Evolutionary conservation across 1,140 invertebrate genomes (phyloP).

Genomic region (Drosophila repleta): DNA sequence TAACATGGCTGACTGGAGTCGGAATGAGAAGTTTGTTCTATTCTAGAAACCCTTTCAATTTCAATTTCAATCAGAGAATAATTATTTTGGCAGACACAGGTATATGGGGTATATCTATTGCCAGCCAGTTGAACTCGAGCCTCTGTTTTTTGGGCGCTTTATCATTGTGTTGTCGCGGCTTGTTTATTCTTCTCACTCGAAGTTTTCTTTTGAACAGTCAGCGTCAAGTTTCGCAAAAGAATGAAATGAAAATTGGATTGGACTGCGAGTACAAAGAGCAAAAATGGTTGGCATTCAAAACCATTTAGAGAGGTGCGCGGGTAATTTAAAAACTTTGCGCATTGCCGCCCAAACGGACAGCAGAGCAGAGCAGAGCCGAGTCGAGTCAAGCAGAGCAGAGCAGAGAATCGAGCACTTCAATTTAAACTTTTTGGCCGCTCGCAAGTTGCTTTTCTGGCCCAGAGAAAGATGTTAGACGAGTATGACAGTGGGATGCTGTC

Average conservation of each 20-base stretch:
- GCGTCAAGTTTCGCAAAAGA: conserved; percentile 17
- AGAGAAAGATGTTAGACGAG: conserved; percentile 29
- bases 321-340: conserved; percentile 40
- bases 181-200: conserved; percentile 34
- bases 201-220: conserved; percentile 28
- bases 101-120: too few relatives aligned
- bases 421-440: conserved; percentile 44
- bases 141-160: not conserved
- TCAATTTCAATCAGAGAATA: too few relatives aligned
- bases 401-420: conserved; percentile 31
- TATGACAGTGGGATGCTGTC: conserved; percentile 14
- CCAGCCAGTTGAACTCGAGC: not conserved
- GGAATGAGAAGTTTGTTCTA: too few relatives aligned
- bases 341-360: conserved; percentile 21
- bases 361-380: not conserved
- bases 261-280: conserved; percentile 28
- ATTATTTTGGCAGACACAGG: too few relatives aligned
- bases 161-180: conserved; percentile 26
- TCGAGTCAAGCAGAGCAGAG: not conserved
- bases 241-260: conserved; percentile 49
- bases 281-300: conserved; percentile 45
- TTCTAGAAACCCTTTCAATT: too few relatives aligned
- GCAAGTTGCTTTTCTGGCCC: conserved; percentile 15
- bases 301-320: conserved; percentile 47
- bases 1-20: not conserved